These are phyloP conservation scores for Xestia rhomboidea DNA, from an alignment of 2,888 invertebrate genomes.

Conservation along the genomic window DNA sequence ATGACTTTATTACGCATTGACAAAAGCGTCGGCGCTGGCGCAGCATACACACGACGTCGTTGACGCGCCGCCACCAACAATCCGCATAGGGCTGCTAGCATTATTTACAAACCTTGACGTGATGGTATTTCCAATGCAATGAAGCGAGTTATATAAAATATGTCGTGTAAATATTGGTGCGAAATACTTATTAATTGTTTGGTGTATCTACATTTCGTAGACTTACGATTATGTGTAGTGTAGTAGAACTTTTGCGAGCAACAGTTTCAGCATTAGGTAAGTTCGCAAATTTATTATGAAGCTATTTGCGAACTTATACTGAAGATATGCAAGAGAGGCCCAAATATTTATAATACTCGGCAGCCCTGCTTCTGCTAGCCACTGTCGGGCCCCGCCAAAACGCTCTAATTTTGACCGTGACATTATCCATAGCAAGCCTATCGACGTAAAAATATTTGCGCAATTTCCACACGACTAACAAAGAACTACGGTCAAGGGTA, in stretches of 20 bases:
- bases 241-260: background rate
- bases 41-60: slow-evolving; percentile 86
- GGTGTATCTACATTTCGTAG: background rate
- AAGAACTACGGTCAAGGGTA: slow-evolving; percentile 51
- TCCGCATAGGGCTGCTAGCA: slow-evolving; percentile 68
- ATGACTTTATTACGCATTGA: slow-evolving; percentile 83
- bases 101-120: slow-evolving; percentile 65
- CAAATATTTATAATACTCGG: background rate
- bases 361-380: slow-evolving; percentile 40
- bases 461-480: slow-evolving; percentile 65
- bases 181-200: slow-evolving; percentile 11
- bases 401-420: slow-evolving; percentile 71
- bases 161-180: background rate
- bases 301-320: background rate
- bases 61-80: slow-evolving; percentile 67
- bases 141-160: slow-evolving; percentile 32
- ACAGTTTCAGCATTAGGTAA: background rate
- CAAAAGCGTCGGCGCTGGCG: slow-evolving; percentile 71
- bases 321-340: background rate
- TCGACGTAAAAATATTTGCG: slow-evolving; percentile 65
- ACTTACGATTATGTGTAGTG: background rate
- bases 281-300: background rate
- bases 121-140: slow-evolving; percentile 59
- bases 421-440: slow-evolving; percentile 64
- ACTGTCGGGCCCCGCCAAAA: slow-evolving; percentile 41